Base-by-base conservation (phyloP, 2,113 vertebrate species). In the Drymodes brunneopygia region DNA sequence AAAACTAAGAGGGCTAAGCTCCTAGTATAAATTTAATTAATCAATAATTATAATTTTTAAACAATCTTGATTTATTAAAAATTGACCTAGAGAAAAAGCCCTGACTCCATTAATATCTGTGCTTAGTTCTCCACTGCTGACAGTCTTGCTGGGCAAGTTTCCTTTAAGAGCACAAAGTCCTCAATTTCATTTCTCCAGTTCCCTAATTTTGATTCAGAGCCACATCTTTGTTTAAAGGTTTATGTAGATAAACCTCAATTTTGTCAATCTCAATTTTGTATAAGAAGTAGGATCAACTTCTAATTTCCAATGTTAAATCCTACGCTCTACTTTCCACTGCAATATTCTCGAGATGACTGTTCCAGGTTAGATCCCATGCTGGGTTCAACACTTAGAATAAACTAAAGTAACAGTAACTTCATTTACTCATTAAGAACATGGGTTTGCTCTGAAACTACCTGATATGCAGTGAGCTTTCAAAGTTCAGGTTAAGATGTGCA, bases 171-270 rank as follows among this genome's bases (percentile, higher is more conserved):
- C 96, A 90, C 93, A 88, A 97, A 98, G 97, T 97, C 94, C 93
- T 96, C 94, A 97, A 94, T 97, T 97, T 98, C 92, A 94, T 97
- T 97, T 97, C 87, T 73, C 22, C 93, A 95, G 95, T 88, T 97
- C 95, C 96, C 95, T 98, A 97, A 98, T 98, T 98, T 97, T 86
- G 93, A 98, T 98, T 98, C 97, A 97, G 97, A 97, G 89, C 96
- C 97, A 98, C 80, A 96, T 98, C 98, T 98, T 98, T 98, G 97
- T 98, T 98, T 97, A 97, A 98, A 97, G 98, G 97, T 98, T 98
- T 98, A 98, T 98, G 95, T 96, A 98, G 98, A 97, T 98, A 98
- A 98, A 98, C 86, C 97, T 98, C 97, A 98, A 97, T 98, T 98
- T 98, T 97, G 97, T 98, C 97, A 98, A 97, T 98, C 97, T 98